Percentiles rank a stretch among this genome's conserved stretches.
Conservation (phyloP, 2,797 vertebrate species). For the Halcyon leucocephala region DNA sequence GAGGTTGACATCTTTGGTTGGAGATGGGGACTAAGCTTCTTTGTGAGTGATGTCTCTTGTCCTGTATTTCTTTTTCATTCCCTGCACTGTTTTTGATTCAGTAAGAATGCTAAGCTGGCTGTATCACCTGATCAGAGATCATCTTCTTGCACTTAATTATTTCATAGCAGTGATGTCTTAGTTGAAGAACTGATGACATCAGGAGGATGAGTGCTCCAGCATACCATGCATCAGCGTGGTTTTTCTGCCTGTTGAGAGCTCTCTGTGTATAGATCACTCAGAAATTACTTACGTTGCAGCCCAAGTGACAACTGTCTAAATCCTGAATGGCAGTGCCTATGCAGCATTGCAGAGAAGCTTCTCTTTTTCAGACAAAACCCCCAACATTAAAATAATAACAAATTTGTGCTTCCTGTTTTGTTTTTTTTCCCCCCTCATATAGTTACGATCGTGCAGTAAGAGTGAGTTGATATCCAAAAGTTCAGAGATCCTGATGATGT, state of each 20-base stretch:
- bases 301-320: neutral
- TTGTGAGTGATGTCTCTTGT: neutral
- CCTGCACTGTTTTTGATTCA: neutral
- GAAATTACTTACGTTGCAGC: neutral
- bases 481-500: conserved; percentile 98
- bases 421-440: neutral
- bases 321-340: neutral
- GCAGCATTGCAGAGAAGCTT: neutral
- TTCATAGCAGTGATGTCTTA: neutral
- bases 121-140: neutral
- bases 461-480: conserved; percentile 97
- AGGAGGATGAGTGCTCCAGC: neutral
- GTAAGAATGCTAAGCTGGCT: neutral
- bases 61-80: neutral
- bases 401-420: neutral
- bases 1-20: neutral
- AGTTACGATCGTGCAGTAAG: conserved; percentile 97
- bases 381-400: neutral
- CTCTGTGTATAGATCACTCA: neutral
- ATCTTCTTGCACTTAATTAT: neutral
- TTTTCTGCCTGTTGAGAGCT: neutral
- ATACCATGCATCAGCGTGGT: neutral
- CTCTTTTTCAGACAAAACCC: neutral
- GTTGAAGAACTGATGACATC: neutral
- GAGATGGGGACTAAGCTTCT: neutral